A percentile compares a stretch with the other conserved stretches of the same genome.
Conservation (phyloP, 2,888 invertebrate species). For the Encarsia formosa region DNA sequence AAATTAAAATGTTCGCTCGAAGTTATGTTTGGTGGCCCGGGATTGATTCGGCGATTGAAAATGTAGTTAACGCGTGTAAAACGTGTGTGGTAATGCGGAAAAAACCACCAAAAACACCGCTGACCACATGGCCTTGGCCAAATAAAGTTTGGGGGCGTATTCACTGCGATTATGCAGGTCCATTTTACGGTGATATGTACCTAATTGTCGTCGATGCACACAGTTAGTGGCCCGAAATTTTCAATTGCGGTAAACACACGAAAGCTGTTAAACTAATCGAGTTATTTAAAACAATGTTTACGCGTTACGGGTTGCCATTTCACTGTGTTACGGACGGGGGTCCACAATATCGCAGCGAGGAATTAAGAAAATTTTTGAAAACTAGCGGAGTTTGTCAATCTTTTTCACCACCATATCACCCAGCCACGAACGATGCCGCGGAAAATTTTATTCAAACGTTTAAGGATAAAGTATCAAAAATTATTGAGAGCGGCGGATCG, state of each 20-base stretch:
- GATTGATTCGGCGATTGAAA: constrained; percentile 26
- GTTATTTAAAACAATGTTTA: constrained; percentile 22
- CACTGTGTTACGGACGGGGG: constrained; percentile 29
- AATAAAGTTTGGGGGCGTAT: constrained; percentile 26
- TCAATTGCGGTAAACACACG: constrained; percentile 23
- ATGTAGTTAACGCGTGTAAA: constrained; percentile 17
- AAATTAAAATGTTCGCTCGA: constrained; percentile 28
- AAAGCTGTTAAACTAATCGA: constrained; percentile 21
- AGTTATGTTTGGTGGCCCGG: constrained; percentile 28
- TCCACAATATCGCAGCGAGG: constrained; percentile 22
- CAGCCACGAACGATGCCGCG: constrained; percentile 22
- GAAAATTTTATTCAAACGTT: constrained; percentile 28
- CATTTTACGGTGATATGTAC: constrained; percentile 27
- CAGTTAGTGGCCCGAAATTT: constrained; percentile 32
- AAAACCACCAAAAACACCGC: constrained; percentile 21
- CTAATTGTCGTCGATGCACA: constrained; percentile 32
- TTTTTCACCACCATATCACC: constrained; percentile 26
- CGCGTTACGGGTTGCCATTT: constrained; percentile 23
- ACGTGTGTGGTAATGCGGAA: constrained; percentile 22
- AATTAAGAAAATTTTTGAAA: constrained; percentile 24
- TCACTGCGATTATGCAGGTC: constrained; percentile 31
- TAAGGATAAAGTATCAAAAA: constrained; percentile 27
- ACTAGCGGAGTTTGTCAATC: constrained; percentile 26
- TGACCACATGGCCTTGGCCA: constrained; percentile 25
- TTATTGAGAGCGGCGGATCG: constrained; percentile 22